Conservation (phyloP, 2,113 vertebrate species). For the Eidolon helvum region DNA sequence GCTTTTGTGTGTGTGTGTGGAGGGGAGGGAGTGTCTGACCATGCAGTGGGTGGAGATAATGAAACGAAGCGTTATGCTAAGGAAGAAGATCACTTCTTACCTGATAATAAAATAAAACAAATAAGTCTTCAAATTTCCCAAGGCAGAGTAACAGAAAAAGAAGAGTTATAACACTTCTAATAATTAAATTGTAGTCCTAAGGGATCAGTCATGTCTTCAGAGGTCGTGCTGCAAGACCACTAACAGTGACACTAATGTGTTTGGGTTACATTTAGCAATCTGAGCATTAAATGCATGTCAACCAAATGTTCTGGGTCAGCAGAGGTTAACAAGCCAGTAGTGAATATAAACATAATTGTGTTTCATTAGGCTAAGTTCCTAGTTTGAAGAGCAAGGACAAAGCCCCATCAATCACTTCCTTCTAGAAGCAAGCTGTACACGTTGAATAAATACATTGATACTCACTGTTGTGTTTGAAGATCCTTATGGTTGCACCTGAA, state of each 20-base stretch:
- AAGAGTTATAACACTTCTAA: background rate
- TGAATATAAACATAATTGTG: conserved; percentile 38
- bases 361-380: background rate
- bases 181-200: background rate
- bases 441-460: conserved; percentile 57
- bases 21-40: background rate
- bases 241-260: background rate
- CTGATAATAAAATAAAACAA: background rate
- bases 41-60: background rate
- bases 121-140: background rate
- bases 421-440: background rate
- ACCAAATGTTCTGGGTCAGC: conserved; percentile 55
- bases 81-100: background rate
- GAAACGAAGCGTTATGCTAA: background rate
- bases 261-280: conserved; percentile 41
- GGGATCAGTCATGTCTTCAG: background rate
- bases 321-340: conserved; percentile 55
- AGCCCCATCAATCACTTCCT: background rate
- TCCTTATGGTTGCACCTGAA: conserved; percentile 92
- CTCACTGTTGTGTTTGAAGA: conserved; percentile 98
- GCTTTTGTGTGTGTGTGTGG: background rate
- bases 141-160: background rate
- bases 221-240: background rate
- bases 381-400: conserved; percentile 35
- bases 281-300: conserved; percentile 5